phyloP scores from a whole-genome alignment of 2,888 invertebrate species.

The Liposcelis brunnea region DNA sequence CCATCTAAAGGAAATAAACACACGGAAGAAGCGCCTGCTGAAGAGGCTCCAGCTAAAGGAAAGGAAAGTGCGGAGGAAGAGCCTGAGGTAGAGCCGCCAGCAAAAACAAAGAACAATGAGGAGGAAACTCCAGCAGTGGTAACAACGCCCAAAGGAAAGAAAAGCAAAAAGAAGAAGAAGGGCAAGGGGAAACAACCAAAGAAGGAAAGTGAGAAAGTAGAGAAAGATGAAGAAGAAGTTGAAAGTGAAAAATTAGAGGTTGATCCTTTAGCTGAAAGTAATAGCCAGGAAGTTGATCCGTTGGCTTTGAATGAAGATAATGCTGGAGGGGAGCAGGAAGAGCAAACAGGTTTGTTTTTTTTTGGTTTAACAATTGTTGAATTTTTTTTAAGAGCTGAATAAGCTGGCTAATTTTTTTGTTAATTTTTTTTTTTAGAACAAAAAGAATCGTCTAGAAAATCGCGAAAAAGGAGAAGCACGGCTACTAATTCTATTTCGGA shows the following conservation, averaged over 20 bases:
- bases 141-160: slow-evolving; percentile 21
- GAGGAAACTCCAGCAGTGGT: background rate
- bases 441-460: slow-evolving; percentile 6
- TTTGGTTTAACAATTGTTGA: too few relatives aligned
- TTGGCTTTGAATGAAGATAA: background rate
- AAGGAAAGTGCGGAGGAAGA: slow-evolving; percentile 5
- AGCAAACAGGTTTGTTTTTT: background rate
- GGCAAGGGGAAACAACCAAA: slow-evolving; percentile 20
- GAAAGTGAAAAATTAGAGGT: slow-evolving; percentile 12
- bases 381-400: too few relatives aligned
- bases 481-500: slow-evolving; percentile 10
- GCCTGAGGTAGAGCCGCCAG: background rate
- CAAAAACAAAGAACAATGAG: background rate
- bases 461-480: slow-evolving; percentile 6
- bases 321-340: background rate
- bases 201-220: slow-evolving; percentile 20
- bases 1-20: slow-evolving; percentile 8
- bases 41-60: slow-evolving; percentile 8
- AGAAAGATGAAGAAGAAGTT: slow-evolving; percentile 23
- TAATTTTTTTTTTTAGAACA: too few relatives aligned
- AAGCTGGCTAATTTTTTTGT: too few relatives aligned
- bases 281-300: slow-evolving; percentile 1
- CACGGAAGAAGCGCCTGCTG: too few relatives aligned
- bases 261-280: slow-evolving; percentile 3
- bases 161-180: slow-evolving; percentile 14